phyloP scores from a whole-genome alignment of 2,888 invertebrate genomes.

The Sarcophaga rosellei region DNA sequence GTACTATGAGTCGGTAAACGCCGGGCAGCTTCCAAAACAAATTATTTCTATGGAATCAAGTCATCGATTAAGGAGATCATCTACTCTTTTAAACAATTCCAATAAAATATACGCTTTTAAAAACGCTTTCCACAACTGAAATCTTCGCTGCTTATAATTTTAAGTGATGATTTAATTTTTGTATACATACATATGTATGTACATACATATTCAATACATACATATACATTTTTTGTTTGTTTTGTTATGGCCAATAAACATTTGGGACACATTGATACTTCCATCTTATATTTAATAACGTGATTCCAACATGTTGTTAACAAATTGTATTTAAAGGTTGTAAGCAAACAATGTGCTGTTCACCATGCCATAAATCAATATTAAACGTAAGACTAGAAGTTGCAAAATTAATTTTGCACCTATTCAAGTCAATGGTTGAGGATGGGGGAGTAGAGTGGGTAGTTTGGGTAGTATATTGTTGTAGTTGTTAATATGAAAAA shows the following conservation, averaged over 20 bases:
- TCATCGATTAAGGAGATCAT: no score
- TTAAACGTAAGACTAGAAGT: neutral
- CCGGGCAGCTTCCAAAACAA: no score
- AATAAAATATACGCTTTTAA: no score
- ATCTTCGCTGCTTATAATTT: no score
- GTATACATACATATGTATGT: no score
- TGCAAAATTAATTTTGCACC: constrained; percentile 31
- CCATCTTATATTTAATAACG: constrained; percentile 32
- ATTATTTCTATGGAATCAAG: no score
- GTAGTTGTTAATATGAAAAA: no score
- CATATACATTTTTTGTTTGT: constrained; percentile 4
- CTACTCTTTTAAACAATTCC: no score
- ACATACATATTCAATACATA: neutral
- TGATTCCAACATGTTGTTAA: constrained; percentile 50
- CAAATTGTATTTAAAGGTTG: constrained; percentile 24
- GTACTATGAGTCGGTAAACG: no score
- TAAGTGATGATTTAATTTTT: no score
- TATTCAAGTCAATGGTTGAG: neutral
- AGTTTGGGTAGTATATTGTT: no score
- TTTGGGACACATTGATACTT: constrained; percentile 75
- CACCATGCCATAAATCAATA: constrained; percentile 32
- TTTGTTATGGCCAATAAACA: constrained; percentile 72
- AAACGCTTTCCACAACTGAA: no score
- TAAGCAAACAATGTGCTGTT: neutral
- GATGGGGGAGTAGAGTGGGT: neutral